Evolutionary conservation across 2,113 vertebrate species (phyloP).

Genomic region (Caracal caracal): DNA sequence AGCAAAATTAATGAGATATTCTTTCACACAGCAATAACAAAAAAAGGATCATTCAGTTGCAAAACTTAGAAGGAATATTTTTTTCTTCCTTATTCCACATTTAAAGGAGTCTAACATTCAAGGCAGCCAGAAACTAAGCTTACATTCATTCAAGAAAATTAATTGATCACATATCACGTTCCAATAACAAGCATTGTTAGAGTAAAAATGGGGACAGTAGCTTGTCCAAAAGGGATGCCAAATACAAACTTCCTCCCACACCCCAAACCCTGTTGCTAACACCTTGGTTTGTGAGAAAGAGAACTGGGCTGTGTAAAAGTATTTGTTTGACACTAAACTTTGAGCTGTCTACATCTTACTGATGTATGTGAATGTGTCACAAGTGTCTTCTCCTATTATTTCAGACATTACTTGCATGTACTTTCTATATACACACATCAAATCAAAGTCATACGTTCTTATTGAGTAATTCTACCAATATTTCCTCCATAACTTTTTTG

Average conservation of each 20-base stretch:
- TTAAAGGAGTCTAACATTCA: neutral
- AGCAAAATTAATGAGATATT: neutral
- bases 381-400: neutral
- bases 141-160: neutral
- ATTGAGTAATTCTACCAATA: neutral
- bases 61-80: neutral
- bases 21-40: neutral
- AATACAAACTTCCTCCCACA: accelerated
- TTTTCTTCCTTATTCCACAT: neutral
- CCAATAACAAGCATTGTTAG: neutral
- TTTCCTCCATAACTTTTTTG: neutral
- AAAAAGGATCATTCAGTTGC: neutral
- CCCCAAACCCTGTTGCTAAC: neutral
- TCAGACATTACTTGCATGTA: neutral
- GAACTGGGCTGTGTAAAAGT: neutral
- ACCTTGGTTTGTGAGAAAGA: neutral
- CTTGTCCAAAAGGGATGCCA: neutral
- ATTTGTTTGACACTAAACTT: neutral
- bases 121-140: neutral
- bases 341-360: neutral
- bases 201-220: neutral
- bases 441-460: neutral
- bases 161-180: neutral
- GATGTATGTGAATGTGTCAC: neutral
- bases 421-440: neutral